Base-by-base conservation (phyloP, 23 tunicate species). In the Aplidium turbinatum region DNA sequence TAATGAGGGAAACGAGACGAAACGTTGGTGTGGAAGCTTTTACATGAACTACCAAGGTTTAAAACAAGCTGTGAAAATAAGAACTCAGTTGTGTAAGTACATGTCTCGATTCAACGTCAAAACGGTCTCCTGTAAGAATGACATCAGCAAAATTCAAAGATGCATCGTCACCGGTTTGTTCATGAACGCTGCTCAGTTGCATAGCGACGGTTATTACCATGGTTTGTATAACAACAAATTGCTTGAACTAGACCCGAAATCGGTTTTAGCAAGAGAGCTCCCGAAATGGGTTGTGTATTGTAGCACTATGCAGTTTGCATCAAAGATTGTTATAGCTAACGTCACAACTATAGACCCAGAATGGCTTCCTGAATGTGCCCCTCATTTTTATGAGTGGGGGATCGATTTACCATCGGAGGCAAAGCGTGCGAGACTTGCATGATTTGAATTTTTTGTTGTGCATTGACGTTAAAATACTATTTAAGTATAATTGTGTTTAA, bases 91-190 rank as follows among this genome's bases (percentile, higher is more conserved):
- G 33, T 54, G 46, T 27, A 79, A 85, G 30, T 85, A 78, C 63
- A 61, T 85, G 68, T 64, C 70, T 5, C 66, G 86, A 38, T 85
- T 85, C 21, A 68, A 92, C 22, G 76, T 92, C 13, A 39, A 67
- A 7, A 31, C 65, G 38, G 18, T 61, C 23, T 80, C 94, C 4
- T 75, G 85, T 48, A 52, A 47, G 20, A 58, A 48, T 27, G 88
- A 93, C 31, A 63, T 89, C 40, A 52, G 39, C 9, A 81, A 60
- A 38, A 36, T 93, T 24, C 87, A 78, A 47, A 56, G 72, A 27
- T 85, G 93, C 60, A 90, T 93, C 2, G 77, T 78, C 1, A 74
- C 93, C 0, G 98, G 93, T 9, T 76, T 93, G 33, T 93, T 93
- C 53, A 63, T 80, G 31, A 93, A 93, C 68, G 93, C 92, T 3